Evolutionary conservation across 1,140 invertebrate genomes (phyloP), one percentile per base, ranked within the genome.

Genomic region (Microplitis demolitor): DNA sequence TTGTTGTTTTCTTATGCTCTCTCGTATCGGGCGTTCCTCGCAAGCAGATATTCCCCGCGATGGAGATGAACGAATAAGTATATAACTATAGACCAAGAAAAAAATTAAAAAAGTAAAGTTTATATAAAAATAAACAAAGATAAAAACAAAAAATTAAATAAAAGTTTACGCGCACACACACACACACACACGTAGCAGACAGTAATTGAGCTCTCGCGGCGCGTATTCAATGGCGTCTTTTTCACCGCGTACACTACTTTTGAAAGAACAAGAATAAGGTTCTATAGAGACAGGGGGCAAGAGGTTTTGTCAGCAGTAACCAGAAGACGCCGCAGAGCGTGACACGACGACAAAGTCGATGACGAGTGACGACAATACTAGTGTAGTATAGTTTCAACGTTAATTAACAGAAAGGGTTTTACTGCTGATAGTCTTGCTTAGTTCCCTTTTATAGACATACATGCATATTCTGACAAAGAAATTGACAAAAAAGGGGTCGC

Each of bases 381-480:
- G 33, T 35, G 3, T n/a, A 39, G 16, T 63, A 45, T 45, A 45
- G 2, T 45, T 45, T 45, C 39, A 45, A 45, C 33, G 37, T 72
- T 72, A 68, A 73, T 69, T 73, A 73, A 73, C 61, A 60, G 33
- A 33, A 35, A 34, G 63, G 63, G 63, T 33, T 64, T 31, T 37
- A 31, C 66, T 60, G 45, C 51, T 56, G 51, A 72, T 61, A 71
- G 61, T 54, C 39, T 24, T 58, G 8, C 51, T n/a, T 4, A 9
- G 56, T 16, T 11, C 50, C 53, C 50, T 64, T 4, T 56, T 14
- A 56, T 54, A 56, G 54, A 56, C 14, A 61, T 56, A 54, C 39
- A 37, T 24, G 2, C 24, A 24, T 24, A 9, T 24, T 45, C 39
- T 70, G 69, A 72, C 63, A 60, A 66, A 72, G 63, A 24, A 51